phyloP scores from a whole-genome alignment of 2,113 vertebrate genomes.

The Zingel zingel region DNA sequence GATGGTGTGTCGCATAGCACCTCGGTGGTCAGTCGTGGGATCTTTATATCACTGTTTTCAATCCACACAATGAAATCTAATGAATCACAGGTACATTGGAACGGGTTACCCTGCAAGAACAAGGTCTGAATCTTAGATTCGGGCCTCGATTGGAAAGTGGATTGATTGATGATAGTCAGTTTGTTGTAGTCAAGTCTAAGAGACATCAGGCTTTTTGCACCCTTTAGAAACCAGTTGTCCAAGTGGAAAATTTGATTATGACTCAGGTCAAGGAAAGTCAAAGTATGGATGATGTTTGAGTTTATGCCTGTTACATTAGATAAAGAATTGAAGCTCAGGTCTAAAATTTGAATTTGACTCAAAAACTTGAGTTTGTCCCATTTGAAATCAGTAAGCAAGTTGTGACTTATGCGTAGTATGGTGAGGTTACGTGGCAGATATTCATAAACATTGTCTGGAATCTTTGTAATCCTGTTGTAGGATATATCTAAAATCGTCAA shows the following conservation, averaged over 20 bases:
- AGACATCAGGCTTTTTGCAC: conserved; percentile 59
- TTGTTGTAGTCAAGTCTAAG: conserved; percentile 83
- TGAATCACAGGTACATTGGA: conserved; percentile 84
- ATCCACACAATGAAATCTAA: conserved; percentile 84
- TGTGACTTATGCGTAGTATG: conserved; percentile 70
- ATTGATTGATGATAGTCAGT: conserved; percentile 79
- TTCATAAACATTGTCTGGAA: conserved; percentile 69
- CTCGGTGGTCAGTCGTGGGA: conserved; percentile 77
- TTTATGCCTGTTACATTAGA: conserved; percentile 63
- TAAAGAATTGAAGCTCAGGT: conserved; percentile 82
- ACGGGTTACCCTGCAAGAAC: conserved; percentile 82
- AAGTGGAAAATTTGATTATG: conserved; percentile 81
- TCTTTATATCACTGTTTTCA: conserved; percentile 52
- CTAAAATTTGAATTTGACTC: conserved; percentile 69
- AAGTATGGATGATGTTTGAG: conserved; percentile 56
- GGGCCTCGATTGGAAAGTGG: conserved; percentile 57
- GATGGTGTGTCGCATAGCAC: conserved; percentile 75
- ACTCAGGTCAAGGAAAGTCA: conserved; percentile 82
- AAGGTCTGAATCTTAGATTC: conserved; percentile 65
- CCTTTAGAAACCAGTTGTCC: conserved; percentile 67
- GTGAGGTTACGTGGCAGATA: conserved; percentile 75
- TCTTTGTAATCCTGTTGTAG: conserved; percentile 70
- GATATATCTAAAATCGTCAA: conserved; percentile 85
- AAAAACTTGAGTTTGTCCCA: conserved; percentile 77
- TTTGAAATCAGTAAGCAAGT: conserved; percentile 68